Evolutionary conservation across 2,797 vertebrate species (phyloP).

Genomic region (Emydoidea blandingii): DNA sequence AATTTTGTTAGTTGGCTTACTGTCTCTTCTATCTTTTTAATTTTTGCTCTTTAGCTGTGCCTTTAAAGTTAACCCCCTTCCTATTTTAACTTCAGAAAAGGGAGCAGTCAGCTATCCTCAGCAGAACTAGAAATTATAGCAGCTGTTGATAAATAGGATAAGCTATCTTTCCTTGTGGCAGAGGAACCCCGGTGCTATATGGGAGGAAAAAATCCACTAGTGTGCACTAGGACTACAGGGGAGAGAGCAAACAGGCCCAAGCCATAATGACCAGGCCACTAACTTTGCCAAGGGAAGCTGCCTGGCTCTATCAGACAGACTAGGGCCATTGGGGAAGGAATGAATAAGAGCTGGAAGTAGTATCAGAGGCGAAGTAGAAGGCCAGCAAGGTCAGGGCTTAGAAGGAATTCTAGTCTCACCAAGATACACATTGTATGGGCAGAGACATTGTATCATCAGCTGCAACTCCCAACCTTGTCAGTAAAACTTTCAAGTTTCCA

Average conservation of each 20-base stretch:
- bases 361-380: fast-evolving
- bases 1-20: neutral
- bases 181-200: neutral
- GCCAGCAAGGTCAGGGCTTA: neutral
- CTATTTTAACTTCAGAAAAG: neutral
- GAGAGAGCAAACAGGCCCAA: neutral
- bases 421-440: neutral
- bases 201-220: neutral
- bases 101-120: neutral
- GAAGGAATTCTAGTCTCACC: neutral
- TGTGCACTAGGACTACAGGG: neutral
- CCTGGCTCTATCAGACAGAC: neutral
- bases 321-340: neutral
- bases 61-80: neutral
- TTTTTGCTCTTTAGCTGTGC: neutral
- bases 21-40: neutral
- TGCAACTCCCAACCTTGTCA: neutral
- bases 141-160: neutral
- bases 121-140: neutral
- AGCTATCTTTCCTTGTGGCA: neutral
- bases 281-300: neutral
- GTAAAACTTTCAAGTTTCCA: neutral
- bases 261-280: neutral
- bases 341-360: neutral
- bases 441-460: neutral